Evolutionary conservation across 2,797 vertebrate genomes (phyloP).

Genomic region (Ceryle rudis): DNA sequence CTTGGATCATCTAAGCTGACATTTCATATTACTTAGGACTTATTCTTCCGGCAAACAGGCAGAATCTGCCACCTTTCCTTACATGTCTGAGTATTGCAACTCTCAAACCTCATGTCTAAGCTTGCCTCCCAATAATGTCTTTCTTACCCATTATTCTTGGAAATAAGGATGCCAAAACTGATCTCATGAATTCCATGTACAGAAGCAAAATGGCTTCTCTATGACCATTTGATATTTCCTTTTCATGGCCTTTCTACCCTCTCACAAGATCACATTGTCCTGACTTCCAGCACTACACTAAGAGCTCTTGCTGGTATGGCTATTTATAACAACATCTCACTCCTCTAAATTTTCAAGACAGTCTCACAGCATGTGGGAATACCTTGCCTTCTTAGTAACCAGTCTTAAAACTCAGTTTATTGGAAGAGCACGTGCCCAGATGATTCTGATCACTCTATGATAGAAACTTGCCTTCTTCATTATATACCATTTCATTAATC

Average conservation of each 20-base stretch:
- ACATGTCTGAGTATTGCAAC: neutral
- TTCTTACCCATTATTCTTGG: neutral
- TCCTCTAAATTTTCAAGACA: neutral
- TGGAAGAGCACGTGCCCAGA: neutral
- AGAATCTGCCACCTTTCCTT: neutral
- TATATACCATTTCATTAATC: neutral
- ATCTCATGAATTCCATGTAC: neutral
- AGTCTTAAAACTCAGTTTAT: neutral
- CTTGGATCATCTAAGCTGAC: neutral
- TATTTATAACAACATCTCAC: neutral
- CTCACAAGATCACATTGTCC: neutral
- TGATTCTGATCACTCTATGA: neutral
- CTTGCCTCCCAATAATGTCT: neutral
- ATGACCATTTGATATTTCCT: neutral
- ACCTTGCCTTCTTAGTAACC: neutral
- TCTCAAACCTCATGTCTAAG: neutral
- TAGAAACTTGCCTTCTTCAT: neutral
- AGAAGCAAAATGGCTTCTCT: neutral
- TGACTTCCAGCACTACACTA: neutral
- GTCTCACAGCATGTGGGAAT: neutral
- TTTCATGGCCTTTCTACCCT: neutral
- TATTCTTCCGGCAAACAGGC: neutral
- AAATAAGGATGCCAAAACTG: neutral
- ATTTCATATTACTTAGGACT: neutral
- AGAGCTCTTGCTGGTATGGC: neutral